Evolutionary conservation across 2,888 invertebrate genomes (phyloP).

Genomic region (Pollenia labialis): DNA sequence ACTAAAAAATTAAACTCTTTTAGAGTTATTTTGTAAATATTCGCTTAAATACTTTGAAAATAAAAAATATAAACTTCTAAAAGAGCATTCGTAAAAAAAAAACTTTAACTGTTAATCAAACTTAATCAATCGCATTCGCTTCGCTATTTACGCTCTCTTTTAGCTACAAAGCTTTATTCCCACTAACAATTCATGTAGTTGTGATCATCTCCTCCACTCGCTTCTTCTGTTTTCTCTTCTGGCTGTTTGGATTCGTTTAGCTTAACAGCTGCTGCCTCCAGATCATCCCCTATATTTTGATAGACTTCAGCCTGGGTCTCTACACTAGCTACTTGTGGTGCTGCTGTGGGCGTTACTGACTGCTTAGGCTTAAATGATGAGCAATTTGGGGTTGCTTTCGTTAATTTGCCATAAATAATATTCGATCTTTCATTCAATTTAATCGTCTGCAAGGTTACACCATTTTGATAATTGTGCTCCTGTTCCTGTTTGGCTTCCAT

Average conservation of each 20-base stretch:
- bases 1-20: constrained; percentile 47
- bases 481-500: constrained; percentile 83
- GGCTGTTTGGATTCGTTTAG: constrained; percentile 8
- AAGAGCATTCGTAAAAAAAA: not conserved
- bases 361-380: constrained; percentile 82
- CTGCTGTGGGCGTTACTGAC: constrained; percentile 71
- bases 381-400: constrained; percentile 80
- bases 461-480: constrained; percentile 76
- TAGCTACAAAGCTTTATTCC: not conserved
- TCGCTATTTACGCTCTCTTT: not conserved
- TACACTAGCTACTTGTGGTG: constrained; percentile 78
- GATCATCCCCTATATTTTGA: constrained; percentile 78
- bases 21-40: constrained; percentile 39
- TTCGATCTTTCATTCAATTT: constrained; percentile 83
- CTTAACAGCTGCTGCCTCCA: constrained; percentile 60
- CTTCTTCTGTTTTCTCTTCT: not conserved
- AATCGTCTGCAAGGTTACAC: constrained; percentile 82
- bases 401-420: constrained; percentile 82
- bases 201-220: constrained; percentile 70
- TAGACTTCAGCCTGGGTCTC: constrained; percentile 82
- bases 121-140: too few relatives aligned
- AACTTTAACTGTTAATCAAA: too few relatives aligned
- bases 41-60: not conserved
- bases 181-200: constrained; percentile 81
- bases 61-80: not conserved